Conservation (phyloP, 2,113 vertebrate genomes). For the Melanocharis versteri region DNA sequence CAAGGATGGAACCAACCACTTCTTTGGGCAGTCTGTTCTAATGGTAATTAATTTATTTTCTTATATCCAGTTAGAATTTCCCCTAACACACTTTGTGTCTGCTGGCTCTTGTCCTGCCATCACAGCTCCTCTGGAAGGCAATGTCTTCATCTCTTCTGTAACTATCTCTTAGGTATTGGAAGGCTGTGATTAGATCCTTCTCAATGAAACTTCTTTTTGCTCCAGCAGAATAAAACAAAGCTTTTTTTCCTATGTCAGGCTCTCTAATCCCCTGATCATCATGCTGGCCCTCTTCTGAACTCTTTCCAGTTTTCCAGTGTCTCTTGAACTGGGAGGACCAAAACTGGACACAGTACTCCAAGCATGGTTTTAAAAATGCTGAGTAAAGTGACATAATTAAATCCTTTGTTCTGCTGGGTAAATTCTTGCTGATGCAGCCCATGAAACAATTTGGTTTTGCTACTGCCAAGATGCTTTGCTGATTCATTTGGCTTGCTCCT, state of each 20-base stretch:
- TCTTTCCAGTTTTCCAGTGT: background rate
- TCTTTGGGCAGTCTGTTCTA: background rate
- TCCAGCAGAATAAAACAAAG: background rate
- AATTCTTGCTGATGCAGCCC: background rate
- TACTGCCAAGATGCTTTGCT: background rate
- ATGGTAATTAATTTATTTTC: background rate
- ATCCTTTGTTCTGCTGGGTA: background rate
- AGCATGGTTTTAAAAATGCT: background rate
- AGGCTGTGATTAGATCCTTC: background rate
- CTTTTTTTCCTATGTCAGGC: background rate
- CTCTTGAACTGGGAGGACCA: background rate
- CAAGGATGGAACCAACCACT: background rate
- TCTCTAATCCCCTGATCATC: background rate
- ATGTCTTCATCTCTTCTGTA: background rate
- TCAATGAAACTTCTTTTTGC: background rate
- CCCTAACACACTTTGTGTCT: background rate
- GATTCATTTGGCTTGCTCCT: background rate
- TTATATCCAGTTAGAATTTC: background rate
- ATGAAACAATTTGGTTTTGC: background rate
- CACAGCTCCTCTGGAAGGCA: background rate
- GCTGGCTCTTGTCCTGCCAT: background rate
- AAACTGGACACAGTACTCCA: background rate
- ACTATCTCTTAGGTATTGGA: background rate
- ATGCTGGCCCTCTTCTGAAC: background rate
- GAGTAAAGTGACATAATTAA: background rate